Evolutionary conservation across 2,888 invertebrate genomes (phyloP), one percentile per base, ranked within the genome.

Genomic region (Kuschelorhynchus macadamiae): DNA sequence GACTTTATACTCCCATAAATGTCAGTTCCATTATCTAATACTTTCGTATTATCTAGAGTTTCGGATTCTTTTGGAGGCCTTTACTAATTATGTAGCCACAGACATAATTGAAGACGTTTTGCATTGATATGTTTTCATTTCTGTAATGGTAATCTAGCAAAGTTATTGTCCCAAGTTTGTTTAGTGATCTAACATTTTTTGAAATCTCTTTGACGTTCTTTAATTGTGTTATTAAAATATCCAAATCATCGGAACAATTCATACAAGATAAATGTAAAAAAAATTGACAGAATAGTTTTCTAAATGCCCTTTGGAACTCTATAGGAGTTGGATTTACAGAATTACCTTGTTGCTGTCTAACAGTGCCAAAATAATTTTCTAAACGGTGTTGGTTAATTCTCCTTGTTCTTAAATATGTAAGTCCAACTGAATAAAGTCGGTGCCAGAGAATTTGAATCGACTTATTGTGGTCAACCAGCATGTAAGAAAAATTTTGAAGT

Each of bases 21-120:
- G 3, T 25, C 25, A 25, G 25, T 5, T 3, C 7, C 25, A 5
- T 3, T 25, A 25, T 25, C 7, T 5, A 25, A 25, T 25, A 7
- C 25, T 25, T 25, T 25, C 25, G 25, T 25, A 7, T 25, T 25
- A 7, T 25, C 25, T 25, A 5, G 25, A 25, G 3, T 25, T 25
- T 25, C 25, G 7, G 25, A 5, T 3, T 25, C 25, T 42, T 17
- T 17, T 42, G 42, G 14, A 42, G n/a, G n/a, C 16, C 42, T 42
- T 42, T 42, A 42, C 11, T 42, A 3, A 42, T 42, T 42, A 42
- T 36, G 50, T 68, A 68, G 21, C 68, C 63, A 47, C 57, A 67
- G 4, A 67, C 62, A 61, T 63, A 68, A 47, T 8, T 14, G 33
- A 68, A 63, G n/a, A 55, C 68, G 47, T 68, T 68, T 57, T 61